Evolutionary conservation across 2,113 vertebrate genomes (phyloP).

Genomic region (Plestiodon gilberti): DNA sequence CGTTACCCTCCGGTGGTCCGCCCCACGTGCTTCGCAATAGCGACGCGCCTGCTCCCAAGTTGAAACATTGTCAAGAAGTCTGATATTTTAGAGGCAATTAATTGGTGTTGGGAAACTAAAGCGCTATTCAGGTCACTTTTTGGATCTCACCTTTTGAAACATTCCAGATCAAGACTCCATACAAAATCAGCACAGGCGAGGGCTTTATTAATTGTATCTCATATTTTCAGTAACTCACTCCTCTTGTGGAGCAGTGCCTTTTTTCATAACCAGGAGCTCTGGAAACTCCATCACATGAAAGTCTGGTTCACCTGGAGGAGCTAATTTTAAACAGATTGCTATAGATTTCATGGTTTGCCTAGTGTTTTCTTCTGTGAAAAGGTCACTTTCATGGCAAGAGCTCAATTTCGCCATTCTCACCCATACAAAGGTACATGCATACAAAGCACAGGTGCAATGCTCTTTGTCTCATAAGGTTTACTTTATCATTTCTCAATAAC

Average conservation of each 20-base stretch:
- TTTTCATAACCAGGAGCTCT: background rate
- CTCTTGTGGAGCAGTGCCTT: background rate
- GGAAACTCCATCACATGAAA: background rate
- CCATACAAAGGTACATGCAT: background rate
- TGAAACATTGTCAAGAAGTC: background rate
- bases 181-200: background rate
- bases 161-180: background rate
- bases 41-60: too few relatives aligned
- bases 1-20: too few relatives aligned
- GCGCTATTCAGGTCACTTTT: background rate
- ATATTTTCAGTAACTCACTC: background rate
- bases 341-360: background rate
- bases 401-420: background rate
- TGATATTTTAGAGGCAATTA: background rate
- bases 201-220: background rate
- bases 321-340: background rate
- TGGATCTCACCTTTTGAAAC: background rate
- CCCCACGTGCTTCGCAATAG: too few relatives aligned
- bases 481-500: background rate
- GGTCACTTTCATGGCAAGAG: background rate
- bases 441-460: background rate
- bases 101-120: background rate
- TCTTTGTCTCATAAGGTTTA: background rate
- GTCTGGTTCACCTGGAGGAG: background rate
- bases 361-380: background rate